Base-by-base conservation (phyloP, 2,888 invertebrate species). In the Myathropa florea region DNA sequence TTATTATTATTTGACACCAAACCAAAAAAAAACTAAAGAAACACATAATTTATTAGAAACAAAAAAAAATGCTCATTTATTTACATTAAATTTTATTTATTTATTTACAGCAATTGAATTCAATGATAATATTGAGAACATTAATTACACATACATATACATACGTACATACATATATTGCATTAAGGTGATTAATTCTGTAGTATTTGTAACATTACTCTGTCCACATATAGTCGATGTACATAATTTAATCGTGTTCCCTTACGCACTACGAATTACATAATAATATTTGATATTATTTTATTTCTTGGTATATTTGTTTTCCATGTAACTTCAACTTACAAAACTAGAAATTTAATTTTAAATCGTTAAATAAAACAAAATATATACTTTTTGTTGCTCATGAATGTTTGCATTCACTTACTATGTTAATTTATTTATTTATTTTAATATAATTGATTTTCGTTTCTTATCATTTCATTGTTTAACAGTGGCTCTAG, bases 281-380 rank as follows among this genome's bases (percentile, higher is more conserved):
- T n/a, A 65, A 68, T 82, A 75, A 70, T 75, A 24, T 71, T 83
- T 86, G 86, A 86, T 86, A 86, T 86, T 79, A 86, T 82, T 86
- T 86, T 86, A 71, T 83, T 86, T 86, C 86, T 86, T 86, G 86
- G 86, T 83, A 75, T 86, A 76, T 75, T 67, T 80, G n/a, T n/a
- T 46, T 46, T n/a, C 18, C n/a, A 59, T 39, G 21, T 24, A 76
- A 70, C 39, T 78, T 68, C 26, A 64, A 73, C 59, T 78, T 78
- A 73, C 33, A n/a, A 59, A 68, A 82, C 65, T 65, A 71, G 33
- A 76, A 30, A 60, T 28, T 18, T 30, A 18, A 18, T 21, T 57
- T 24, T 24, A 24, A 24, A 9, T 28, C 9, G 28, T 39, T 57
- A 70, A 64, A 70, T 61, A 64, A 81, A 83, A 30, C 53, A 68